Percentiles rank a stretch among this genome's conserved stretches.
Conservation (phyloP, 2,888 invertebrate species). For the Acheta domesticus region DNA sequence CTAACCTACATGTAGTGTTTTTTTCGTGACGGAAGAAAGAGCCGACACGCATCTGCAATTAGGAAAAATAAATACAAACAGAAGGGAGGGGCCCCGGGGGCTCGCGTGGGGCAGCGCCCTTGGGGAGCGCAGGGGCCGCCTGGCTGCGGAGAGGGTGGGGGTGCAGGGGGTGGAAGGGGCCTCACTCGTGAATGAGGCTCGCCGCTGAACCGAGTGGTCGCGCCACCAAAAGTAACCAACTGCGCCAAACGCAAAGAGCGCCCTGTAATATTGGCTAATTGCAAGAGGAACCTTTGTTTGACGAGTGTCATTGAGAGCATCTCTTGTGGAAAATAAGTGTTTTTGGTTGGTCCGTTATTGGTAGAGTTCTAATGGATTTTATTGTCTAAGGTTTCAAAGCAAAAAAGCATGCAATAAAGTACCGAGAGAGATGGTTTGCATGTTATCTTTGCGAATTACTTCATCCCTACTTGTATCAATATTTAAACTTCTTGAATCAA, state of each 20-base stretch:
- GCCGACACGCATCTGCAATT: neutral
- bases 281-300: neutral
- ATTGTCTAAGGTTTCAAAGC: no score
- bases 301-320: neutral
- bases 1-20: constrained; percentile 18
- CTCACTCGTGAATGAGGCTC: neutral
- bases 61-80: constrained; percentile 18
- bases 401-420: no score
- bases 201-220: neutral
- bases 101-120: neutral
- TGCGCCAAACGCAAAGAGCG: neutral
- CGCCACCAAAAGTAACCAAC: neutral
- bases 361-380: no score
- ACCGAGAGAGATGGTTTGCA: no score
- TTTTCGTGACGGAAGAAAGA: neutral
- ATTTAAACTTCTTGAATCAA: no score
- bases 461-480: no score
- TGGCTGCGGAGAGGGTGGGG: neutral
- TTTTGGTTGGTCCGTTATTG: no score
- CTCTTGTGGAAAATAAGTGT: no score
- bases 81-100: neutral
- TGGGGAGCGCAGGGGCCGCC: neutral
- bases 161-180: neutral
- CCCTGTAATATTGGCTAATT: neutral
- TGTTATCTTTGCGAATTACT: no score